Percentiles rank a stretch among this genome's conserved stretches.
These are phyloP conservation scores for Aphaenogaster rudis DNA, from an alignment of 1,140 invertebrate species.

Conservation along the genomic window DNA sequence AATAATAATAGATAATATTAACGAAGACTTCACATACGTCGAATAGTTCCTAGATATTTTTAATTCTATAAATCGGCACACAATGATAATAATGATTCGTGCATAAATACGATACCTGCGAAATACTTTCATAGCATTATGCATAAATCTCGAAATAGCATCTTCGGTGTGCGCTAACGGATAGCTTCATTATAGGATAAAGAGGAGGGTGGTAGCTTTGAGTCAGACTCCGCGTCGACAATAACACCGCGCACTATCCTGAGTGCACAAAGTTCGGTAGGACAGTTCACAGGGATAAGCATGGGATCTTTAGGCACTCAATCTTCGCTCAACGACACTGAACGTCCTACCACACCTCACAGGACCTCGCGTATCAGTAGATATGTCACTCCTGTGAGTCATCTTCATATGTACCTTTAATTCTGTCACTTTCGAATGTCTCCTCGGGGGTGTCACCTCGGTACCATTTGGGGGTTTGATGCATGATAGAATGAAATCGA, in stretches of 20 bases:
- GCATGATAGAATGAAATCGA: conserved; percentile 61
- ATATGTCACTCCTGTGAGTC: conserved; percentile 84
- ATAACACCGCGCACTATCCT: conserved; percentile 90
- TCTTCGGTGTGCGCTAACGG: conserved; percentile 46
- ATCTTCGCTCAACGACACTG: conserved; percentile 85
- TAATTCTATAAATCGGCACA: conserved; percentile 13
- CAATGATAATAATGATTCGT: conserved; percentile 40
- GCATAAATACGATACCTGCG: conserved; percentile 1
- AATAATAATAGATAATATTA: not conserved
- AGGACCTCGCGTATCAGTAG: conserved; percentile 84
- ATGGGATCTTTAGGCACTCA: conserved; percentile 79
- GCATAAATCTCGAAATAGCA: conserved; percentile 10
- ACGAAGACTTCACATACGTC: not conserved
- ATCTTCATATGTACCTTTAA: conserved; percentile 66
- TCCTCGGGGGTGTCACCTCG: conserved; percentile 45
- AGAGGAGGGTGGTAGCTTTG: conserved; percentile 90
- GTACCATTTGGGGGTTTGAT: conserved; percentile 47
- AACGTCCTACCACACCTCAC: conserved; percentile 87
- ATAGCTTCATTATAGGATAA: conserved; percentile 87
- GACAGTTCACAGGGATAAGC: conserved; percentile 79
- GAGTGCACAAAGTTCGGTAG: conserved; percentile 87
- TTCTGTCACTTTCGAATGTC: conserved; percentile 39
- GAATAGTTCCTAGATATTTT: not conserved
- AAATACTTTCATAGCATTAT: conserved; percentile 7
- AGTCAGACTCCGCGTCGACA: conserved; percentile 92